Percentiles rank a stretch among this genome's conserved stretches.
phyloP scores from a whole-genome alignment of 2,888 invertebrate genomes.

The Sepioteuthis lessoniana region DNA sequence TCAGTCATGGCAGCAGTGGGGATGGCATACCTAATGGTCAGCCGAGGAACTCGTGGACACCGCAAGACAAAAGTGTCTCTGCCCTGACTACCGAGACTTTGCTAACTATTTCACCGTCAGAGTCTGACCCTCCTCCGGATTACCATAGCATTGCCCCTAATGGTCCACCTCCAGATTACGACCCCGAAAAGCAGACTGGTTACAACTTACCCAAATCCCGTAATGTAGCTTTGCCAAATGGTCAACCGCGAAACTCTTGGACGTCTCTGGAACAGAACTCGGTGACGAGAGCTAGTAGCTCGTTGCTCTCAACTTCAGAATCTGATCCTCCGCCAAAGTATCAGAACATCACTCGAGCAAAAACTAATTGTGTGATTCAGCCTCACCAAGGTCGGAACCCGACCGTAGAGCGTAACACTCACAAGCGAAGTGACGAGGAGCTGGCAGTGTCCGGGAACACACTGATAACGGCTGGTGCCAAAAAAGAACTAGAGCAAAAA shows the following conservation, averaged over 20 bases:
- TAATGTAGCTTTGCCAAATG: background rate
- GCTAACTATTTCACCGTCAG: slow-evolving; percentile 79
- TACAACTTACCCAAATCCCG: slow-evolving; percentile 38
- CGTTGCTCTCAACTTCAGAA: slow-evolving; percentile 50
- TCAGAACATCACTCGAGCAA: slow-evolving; percentile 62
- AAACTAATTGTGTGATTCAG: slow-evolving; percentile 77
- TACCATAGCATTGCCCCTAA: slow-evolving; percentile 43
- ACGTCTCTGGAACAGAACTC: background rate
- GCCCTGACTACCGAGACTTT: slow-evolving; percentile 81
- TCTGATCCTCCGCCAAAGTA: slow-evolving; percentile 64
- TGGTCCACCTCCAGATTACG: slow-evolving; percentile 42
- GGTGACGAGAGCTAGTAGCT: background rate
- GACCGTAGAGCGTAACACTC: slow-evolving; percentile 85
- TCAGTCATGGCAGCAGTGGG: slow-evolving; percentile 39
- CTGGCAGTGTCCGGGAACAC: slow-evolving; percentile 76
- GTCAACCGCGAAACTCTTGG: slow-evolving; percentile 42
- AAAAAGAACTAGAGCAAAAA: background rate
- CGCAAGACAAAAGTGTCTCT: slow-evolving; percentile 70
- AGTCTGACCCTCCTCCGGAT: slow-evolving; percentile 64
- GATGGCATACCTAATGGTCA: background rate
- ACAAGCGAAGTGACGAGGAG: slow-evolving; percentile 78
- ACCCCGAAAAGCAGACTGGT: background rate
- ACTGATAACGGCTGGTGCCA: slow-evolving; percentile 65
- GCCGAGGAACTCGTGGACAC: slow-evolving; percentile 47
- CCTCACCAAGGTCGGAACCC: slow-evolving; percentile 90